Evolutionary conservation across 35 echinoderm and acorn worm species (phyloP).

Genomic region (Apostichopus japonicus): DNA sequence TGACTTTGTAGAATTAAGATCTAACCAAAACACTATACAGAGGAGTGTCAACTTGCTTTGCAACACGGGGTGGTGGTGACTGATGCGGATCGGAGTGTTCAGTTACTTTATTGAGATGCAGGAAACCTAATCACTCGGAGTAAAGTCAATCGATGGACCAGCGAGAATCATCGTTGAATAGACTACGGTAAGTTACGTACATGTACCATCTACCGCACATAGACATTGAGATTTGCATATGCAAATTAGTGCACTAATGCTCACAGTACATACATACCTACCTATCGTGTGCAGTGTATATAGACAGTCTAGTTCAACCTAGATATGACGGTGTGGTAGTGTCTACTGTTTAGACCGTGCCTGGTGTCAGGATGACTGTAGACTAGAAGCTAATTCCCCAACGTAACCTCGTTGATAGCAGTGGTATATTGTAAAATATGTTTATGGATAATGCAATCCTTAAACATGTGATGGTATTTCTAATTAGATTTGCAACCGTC

Average conservation of each 20-base stretch:
- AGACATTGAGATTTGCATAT: constrained; percentile 1
- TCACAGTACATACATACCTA: neutral
- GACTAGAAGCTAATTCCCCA: no score
- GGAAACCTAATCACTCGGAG: no score
- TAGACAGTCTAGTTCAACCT: neutral
- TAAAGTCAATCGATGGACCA: neutral
- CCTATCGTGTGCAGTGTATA: neutral
- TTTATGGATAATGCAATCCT: no score
- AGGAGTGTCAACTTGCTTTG: neutral
- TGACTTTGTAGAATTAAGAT: neutral
- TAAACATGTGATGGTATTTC: no score
- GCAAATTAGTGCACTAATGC: neutral
- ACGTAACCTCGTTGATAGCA: no score
- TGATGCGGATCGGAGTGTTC: neutral
- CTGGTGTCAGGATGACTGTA: no score
- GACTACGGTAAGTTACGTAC: neutral
- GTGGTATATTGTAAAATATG: no score
- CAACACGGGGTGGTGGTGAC: neutral
- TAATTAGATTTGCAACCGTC: no score
- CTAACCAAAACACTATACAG: no score
- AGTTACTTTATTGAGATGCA: neutral
- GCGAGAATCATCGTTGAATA: neutral
- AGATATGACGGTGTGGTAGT: neutral
- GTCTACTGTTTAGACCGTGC: no score
- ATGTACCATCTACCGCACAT: neutral